Base-by-base conservation (phyloP, 30 jellyfish, hydroid and myxozoan genomes). In the Turritopsis rubra region DNA sequence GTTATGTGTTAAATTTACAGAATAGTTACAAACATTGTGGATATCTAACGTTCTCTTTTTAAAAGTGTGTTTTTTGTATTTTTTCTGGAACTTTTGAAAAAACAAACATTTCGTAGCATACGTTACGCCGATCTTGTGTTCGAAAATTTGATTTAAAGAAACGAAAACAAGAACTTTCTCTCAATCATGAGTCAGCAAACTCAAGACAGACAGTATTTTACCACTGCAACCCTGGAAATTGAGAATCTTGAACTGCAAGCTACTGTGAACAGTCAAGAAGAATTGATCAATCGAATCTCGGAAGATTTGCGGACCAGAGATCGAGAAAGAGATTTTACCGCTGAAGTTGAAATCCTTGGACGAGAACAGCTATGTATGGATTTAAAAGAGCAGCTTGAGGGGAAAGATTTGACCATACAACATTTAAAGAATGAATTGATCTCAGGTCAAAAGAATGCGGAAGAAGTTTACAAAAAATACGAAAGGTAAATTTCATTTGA, bases 261-360 rank as follows among this genome's bases (percentile, higher is more conserved):
- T 21, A 92, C 98, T 0, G 96, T 88, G n/a, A 95, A 92, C 41
- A 84, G 96, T 54, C 98, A 92, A 85, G 98, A 88, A 72, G 96
- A 85, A 19, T 66, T 92, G 83, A 92, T 92, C 52, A 85, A 75
- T 27, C 84, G 88, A 24, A 92, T 92, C 90, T 76, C 90, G 41
- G 98, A 92, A 24, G 98, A 92, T 73, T 79, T 88, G 65, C 80
- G 81, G 71, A 79, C 52, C 66, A 85, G 26, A 24, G 86, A 87
- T 18, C 30, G 73, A 17, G 87, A 85, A 41, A 90, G 91, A 4
- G 98, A 91, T 81, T 92, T 86, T 24, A 73, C 85, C 53, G 54
- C 76, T 28, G 98, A 88, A 65, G 83, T 85, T 75, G 91, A 86
- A 27, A 91, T 95, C 20, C 25, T 88, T 54, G 94, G 96, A 41